Conservation (phyloP, 1,140 invertebrate species). For the Pinna nobilis region DNA sequence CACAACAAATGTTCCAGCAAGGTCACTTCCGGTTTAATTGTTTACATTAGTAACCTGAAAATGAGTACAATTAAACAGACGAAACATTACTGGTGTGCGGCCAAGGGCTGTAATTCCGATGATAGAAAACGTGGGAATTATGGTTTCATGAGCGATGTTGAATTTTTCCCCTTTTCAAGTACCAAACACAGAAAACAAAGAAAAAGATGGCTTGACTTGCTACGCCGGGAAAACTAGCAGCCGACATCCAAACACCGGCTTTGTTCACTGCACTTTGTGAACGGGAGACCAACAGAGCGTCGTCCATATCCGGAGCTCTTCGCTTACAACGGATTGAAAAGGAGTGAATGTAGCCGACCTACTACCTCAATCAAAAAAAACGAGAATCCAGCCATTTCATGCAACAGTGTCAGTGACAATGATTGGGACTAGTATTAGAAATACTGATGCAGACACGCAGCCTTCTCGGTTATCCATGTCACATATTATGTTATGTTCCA, state of each 20-base stretch:
- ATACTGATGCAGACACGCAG: no score
- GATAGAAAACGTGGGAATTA: constrained; percentile 23
- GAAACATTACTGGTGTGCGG: constrained; percentile 13
- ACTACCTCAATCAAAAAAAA: no score
- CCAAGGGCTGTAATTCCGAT: constrained; percentile 7
- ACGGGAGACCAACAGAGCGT: constrained; percentile 8
- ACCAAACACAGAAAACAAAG: constrained; percentile 3
- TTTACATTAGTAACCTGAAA: constrained; percentile 1
- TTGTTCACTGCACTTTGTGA: constrained; percentile 23
- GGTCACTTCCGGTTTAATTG: not conserved
- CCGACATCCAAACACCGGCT: not conserved
- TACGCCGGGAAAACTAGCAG: not conserved
- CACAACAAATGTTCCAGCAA: not conserved
- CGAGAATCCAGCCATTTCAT: no score
- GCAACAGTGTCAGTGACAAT: no score
- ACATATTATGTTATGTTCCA: no score
- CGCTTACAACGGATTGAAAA: constrained; percentile 18
- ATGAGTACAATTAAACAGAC: not conserved
- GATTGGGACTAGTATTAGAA: no score
- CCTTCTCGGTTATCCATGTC: no score
- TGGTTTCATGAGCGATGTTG: constrained; percentile 22
- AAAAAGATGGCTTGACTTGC: constrained; percentile 14
- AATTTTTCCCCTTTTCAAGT: constrained; percentile 15
- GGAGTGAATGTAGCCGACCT: no score
- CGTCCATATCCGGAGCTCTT: constrained; percentile 23